These are phyloP conservation scores for Porites cylindrica DNA, from an alignment of 92 coral and sea anemone genomes.

Conservation along the genomic window DNA sequence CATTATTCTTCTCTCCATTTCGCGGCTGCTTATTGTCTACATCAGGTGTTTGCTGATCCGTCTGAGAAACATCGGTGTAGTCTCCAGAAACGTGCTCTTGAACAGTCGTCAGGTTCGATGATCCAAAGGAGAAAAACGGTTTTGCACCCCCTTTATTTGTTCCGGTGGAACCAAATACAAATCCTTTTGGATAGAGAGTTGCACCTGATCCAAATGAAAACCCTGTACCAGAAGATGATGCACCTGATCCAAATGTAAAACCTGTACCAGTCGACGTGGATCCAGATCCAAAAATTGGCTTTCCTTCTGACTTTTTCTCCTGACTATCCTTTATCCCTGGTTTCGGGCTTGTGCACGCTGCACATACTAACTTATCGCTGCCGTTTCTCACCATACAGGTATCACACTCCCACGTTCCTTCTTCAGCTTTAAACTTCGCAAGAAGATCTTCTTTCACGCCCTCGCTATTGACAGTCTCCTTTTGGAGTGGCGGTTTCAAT, in stretches of 20 bases:
- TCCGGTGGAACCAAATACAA: not conserved
- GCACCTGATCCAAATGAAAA: not conserved
- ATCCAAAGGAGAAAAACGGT: not conserved
- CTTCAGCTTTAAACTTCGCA: conserved; percentile 53
- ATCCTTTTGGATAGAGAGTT: not conserved
- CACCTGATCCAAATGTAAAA: not conserved
- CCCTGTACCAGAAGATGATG: not conserved
- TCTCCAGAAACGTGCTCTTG: not conserved
- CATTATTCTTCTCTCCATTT: not conserved
- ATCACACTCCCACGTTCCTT: conserved; percentile 80
- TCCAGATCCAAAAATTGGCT: not conserved
- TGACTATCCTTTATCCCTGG: conserved; percentile 38
- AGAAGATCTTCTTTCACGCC: conserved; percentile 14
- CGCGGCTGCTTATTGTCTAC: not conserved
- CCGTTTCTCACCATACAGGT: conserved; percentile 63
- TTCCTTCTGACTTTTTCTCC: not conserved
- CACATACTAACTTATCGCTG: conserved; percentile 50
- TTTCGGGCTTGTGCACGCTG: conserved; percentile 60
- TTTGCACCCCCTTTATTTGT: not conserved
- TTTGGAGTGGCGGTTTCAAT: not conserved
- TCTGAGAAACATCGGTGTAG: not conserved
- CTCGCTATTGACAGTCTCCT: not conserved
- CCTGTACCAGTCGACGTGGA: not conserved
- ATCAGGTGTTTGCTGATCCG: not conserved
- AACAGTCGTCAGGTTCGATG: not conserved